Base-by-base conservation (phyloP, 2,113 vertebrate species). In the Sinocyclocheilus rhinocerous region DNA sequence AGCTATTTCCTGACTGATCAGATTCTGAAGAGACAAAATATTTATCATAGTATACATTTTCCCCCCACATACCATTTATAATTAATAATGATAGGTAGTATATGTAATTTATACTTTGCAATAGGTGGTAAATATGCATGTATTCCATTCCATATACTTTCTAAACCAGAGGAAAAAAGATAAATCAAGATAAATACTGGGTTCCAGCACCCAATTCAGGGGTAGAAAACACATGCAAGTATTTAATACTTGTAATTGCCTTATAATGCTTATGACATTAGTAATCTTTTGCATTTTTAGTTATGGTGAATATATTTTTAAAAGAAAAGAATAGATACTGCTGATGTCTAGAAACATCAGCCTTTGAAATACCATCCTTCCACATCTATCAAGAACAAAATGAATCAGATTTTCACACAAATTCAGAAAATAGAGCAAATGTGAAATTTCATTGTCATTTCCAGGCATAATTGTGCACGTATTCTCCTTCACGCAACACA, bases 401-500 rank as follows among this genome's bases (percentile, higher is more conserved):
- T 18, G 29, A 57, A 33, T 12, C 16, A 52, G 50, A 52, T 48
- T 75, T 75, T n/a, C 5, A 48, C 48, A 33, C 4, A 55, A 52
- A 55, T 1, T 2, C 15, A 18, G 24, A 33, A 50, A 48, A 86
- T 4, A 9, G 9, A 22, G 10, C 18, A 72, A 42, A 42, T n/a
- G 36, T 77, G 72, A 22, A 76, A 45, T 86, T 63, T 39, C 42
- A 76, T 22, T 29, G 52, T 29, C 12, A 81, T 72, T 83, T 52
- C 20, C 67, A 52, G 36, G 76, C 26, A 42, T 39, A 16, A 26
- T 67, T 45, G 55, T 33, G 10, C 12, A 52, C 11, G 2, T 50
- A 16, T 76, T 70, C 15, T 39, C 61, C 76, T 67, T 20, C 45
- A 33, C 77, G 42, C 81, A 55, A 86, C 83, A 84, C 83, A 81